Evolutionary conservation across 2,888 invertebrate species (phyloP).

Genomic region (Tyria jacobaeae): DNA sequence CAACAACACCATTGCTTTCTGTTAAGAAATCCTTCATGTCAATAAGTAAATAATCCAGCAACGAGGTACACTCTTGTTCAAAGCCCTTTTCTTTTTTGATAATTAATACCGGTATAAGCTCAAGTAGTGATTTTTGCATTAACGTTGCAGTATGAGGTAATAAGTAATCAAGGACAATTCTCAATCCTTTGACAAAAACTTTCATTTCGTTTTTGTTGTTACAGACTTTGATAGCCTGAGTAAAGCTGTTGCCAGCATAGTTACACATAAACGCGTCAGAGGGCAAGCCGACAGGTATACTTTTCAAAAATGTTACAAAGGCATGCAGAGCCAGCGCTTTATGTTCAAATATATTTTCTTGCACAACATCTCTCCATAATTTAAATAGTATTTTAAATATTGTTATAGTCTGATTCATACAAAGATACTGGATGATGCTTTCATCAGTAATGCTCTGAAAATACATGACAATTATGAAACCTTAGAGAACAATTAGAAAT

Average conservation of each 20-base stretch:
- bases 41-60: conserved; percentile 84
- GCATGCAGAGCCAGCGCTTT: conserved; percentile 86
- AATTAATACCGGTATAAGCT: conserved; percentile 84
- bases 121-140: conserved; percentile 80
- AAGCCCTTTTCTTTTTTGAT: conserved; percentile 70
- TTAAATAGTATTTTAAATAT: conserved; percentile 84
- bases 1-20: conserved; percentile 77
- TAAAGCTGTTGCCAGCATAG: conserved; percentile 84
- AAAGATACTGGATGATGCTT: conserved; percentile 72
- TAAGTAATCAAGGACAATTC: conserved; percentile 71
- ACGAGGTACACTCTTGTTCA: conserved; percentile 63
- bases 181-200: conserved; percentile 74
- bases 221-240: conserved; percentile 80
- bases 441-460: conserved; percentile 70
- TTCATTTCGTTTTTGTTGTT: conserved; percentile 60
- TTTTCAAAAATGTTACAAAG: conserved; percentile 83
- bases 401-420: conserved; percentile 76
- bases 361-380: conserved; percentile 79
- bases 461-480: conserved; percentile 13
- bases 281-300: conserved; percentile 69
- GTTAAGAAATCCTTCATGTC: conserved; percentile 78
- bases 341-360: conserved; percentile 78
- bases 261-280: conserved; percentile 86
- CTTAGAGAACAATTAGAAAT: neutral
- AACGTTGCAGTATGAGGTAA: conserved; percentile 73